These are phyloP conservation scores for Parnassius mnemosyne DNA, from an alignment of 2,888 invertebrate species.

Conservation along the genomic window DNA sequence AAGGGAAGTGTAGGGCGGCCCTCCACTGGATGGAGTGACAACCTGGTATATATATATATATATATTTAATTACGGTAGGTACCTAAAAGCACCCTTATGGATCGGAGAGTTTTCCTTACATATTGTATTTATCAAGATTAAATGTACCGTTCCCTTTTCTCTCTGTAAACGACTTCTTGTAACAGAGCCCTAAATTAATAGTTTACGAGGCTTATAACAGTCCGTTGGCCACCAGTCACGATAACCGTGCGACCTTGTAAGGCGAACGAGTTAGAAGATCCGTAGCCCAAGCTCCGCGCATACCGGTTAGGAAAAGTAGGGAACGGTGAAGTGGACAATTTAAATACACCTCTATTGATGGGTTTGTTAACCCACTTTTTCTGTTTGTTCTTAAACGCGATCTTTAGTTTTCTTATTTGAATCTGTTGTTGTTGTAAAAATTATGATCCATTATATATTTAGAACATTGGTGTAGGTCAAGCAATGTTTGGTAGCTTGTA, in stretches of 20 bases:
- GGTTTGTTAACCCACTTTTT: slow-evolving; percentile 25
- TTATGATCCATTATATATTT: no score
- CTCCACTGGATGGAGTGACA: no score
- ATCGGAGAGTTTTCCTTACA: no score
- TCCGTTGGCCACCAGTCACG: slow-evolving; percentile 35
- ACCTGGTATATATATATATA: no score
- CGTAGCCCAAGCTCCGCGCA: slow-evolving; percentile 23
- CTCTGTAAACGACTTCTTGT: neutral
- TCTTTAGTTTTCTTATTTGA: slow-evolving; percentile 2
- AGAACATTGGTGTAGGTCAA: no score
- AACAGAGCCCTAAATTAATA: slow-evolving; percentile 12
- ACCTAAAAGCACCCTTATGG: no score
- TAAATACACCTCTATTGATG: slow-evolving; percentile 25
- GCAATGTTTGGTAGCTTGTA: no score
- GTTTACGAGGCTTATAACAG: slow-evolving; percentile 17
- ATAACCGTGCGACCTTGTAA: slow-evolving; percentile 52
- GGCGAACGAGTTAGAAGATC: slow-evolving; percentile 41
- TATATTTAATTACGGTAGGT: no score
- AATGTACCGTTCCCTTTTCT: neutral
- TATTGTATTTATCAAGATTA: no score
- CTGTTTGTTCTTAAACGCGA: neutral
- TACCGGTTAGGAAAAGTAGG: slow-evolving; percentile 39
- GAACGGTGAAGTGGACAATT: slow-evolving; percentile 27
- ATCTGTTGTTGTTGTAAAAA: neutral
- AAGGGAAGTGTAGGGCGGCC: no score